Evolutionary conservation across 53 echinoderm and acorn worm species (phyloP).

Genomic region (Holothuria scabra): DNA sequence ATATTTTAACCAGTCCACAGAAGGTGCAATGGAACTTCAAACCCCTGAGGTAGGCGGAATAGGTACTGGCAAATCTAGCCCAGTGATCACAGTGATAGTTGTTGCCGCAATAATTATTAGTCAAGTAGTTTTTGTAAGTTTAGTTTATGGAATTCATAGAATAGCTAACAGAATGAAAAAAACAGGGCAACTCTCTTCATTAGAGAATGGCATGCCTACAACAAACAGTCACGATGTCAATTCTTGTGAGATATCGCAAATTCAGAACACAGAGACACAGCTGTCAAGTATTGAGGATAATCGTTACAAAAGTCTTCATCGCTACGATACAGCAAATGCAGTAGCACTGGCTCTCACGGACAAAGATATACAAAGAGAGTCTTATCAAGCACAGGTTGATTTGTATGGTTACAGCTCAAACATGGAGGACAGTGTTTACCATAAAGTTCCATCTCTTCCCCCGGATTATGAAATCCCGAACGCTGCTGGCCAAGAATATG

Average conservation of each 20-base stretch:
- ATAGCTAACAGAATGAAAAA: conserved; percentile 35
- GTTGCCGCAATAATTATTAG: conserved; percentile 18
- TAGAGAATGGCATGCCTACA: not conserved
- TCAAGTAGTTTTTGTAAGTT: conserved; percentile 11
- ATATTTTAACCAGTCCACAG: no score
- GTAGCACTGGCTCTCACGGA: not conserved
- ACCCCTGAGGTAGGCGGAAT: not conserved
- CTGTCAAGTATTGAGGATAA: not conserved
- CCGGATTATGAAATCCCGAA: not conserved
- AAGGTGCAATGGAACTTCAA: not conserved
- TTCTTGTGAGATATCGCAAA: not conserved
- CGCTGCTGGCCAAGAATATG: not conserved
- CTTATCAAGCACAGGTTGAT: not conserved
- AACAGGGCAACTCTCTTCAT: not conserved
- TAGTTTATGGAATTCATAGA: conserved; percentile 21
- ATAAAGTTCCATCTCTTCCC: not conserved
- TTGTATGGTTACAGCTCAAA: not conserved
- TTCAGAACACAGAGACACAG: not conserved
- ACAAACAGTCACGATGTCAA: not conserved
- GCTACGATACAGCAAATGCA: conserved; percentile 21
- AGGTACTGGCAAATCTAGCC: conserved; percentile 3
- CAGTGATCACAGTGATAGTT: not conserved
- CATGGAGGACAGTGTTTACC: not conserved
- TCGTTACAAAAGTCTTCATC: conserved; percentile 32
- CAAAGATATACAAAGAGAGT: not conserved